Evolutionary conservation across 2,797 vertebrate genomes (phyloP).

Genomic region (Anolis apletophallus): DNA sequence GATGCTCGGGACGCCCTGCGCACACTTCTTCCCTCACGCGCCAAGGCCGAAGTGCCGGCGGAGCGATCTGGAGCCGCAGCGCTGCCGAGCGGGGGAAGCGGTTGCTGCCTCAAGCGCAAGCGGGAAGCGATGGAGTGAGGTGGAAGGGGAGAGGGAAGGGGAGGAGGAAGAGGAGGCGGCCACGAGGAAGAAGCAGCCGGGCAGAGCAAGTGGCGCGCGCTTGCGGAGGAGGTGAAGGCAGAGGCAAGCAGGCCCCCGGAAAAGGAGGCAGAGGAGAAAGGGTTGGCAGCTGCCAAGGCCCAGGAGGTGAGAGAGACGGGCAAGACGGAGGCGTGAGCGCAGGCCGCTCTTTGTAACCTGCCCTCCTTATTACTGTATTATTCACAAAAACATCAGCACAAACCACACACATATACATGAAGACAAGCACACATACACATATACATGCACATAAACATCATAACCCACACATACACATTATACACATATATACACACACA

Average conservation of each 20-base stretch:
- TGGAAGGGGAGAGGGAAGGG: background rate
- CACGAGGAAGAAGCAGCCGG: constrained; percentile 13
- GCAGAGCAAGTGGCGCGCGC: background rate
- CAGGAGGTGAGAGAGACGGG: too few relatives aligned
- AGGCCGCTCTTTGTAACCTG: too few relatives aligned
- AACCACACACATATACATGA: too few relatives aligned
- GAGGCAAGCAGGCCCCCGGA: background rate
- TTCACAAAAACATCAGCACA: too few relatives aligned
- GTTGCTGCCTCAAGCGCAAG: constrained; percentile 47
- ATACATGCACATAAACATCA: too few relatives aligned
- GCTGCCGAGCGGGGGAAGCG: background rate
- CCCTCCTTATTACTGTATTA: too few relatives aligned
- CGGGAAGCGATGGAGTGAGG: constrained; percentile 54
- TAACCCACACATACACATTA: too few relatives aligned
- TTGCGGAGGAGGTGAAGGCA: background rate
- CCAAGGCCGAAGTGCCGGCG: constrained; percentile 39
- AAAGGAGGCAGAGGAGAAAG: background rate
- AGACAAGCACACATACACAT: too few relatives aligned
- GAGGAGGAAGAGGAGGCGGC: background rate
- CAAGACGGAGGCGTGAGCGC: too few relatives aligned
- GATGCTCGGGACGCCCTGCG: constrained; percentile 67
- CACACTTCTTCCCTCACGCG: constrained; percentile 56
- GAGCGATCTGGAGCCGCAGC: constrained; percentile 2
- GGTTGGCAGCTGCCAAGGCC: too few relatives aligned
- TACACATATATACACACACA: too few relatives aligned